Evolutionary conservation across 2,113 vertebrate genomes (phyloP).

Genomic region (Lipophrys pholis): DNA sequence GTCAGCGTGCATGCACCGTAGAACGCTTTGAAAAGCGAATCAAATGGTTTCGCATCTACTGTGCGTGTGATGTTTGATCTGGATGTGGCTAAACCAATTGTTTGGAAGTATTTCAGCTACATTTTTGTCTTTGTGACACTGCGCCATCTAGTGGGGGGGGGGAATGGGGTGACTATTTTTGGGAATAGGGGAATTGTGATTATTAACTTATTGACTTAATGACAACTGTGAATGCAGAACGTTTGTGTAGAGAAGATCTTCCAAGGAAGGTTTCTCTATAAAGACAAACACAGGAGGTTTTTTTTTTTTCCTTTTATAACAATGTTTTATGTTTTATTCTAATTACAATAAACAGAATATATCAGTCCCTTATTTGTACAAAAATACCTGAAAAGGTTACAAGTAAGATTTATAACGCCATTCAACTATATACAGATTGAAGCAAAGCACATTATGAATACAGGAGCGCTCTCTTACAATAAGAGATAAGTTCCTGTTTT

Average conservation of each 20-base stretch:
- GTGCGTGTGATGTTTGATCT: no score
- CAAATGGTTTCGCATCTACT: no score
- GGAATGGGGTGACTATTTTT: neutral
- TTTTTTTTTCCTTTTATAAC: conserved; percentile 83
- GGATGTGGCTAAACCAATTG: no score
- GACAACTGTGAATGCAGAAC: neutral
- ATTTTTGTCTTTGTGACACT: neutral
- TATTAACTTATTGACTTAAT: neutral
- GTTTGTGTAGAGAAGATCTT: neutral
- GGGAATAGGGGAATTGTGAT: neutral
- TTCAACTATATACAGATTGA: conserved; percentile 93
- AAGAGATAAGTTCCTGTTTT: conserved; percentile 77
- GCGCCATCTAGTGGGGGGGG: conserved; percentile 59
- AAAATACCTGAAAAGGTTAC: conserved; percentile 99
- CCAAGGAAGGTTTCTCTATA: neutral
- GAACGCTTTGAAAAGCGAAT: neutral
- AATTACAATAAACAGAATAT: conserved; percentile 97
- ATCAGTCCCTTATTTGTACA: conserved; percentile 98
- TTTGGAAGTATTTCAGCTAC: no score
- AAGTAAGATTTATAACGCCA: conserved; percentile 92
- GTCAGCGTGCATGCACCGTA: neutral
- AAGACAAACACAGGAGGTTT: conserved; percentile 70
- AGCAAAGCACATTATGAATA: conserved; percentile 90
- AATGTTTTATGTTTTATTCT: conserved; percentile 98
- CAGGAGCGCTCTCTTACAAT: conserved; percentile 86